Base-by-base conservation (phyloP, 2,113 vertebrate species). In the human (Homo sapiens) region DNA sequence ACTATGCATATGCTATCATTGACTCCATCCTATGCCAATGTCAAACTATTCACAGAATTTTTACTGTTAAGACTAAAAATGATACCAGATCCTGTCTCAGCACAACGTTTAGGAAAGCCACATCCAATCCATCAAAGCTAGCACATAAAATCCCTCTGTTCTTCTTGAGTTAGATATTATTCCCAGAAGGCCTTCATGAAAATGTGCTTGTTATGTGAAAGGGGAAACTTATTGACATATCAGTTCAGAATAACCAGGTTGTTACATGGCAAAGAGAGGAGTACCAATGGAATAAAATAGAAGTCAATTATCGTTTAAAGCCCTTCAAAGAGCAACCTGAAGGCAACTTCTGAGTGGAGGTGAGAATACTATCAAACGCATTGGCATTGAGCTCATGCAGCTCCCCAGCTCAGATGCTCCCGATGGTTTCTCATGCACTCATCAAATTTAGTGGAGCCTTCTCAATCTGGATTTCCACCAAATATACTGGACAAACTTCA, bases 131-230 rank as follows among this genome's bases (percentile, higher is more conserved):
- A 66, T 20, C 50, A 32, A 79, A 75, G 20, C n/a, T 76, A n/a
- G 52, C 61, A 45, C 32, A 30, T 86, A 75, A 82, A 80, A 92
- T 89, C 5, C 38, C 23, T 90, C 66, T 94, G 72, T 90, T 79
- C 38, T 48, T 70, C 32, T 50, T 83, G 8, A 93, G n/a, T 94
- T 80, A 83, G 59, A 16, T 57, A 48, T 82, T 75, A 87, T 89
- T 18, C 72, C 45, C 86, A 90, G 75, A 90, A 91, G 30, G 14
- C 11, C 10, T 90, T 92, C 79, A 79, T 93, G 76, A 90, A 95
- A 93, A 90, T 83, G n/a, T 45, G 17, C 61, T 85, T 87, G 75
- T 92, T 83, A 66, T 64, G 9, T 95, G 70, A 83, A 92, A 92
- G 18, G n/a, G 75, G 78, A 90, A 64, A 79, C 11, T 50, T 82